Base-by-base conservation (phyloP, 2,888 invertebrate genomes). In the Polydrusus pterygomalis region DNA sequence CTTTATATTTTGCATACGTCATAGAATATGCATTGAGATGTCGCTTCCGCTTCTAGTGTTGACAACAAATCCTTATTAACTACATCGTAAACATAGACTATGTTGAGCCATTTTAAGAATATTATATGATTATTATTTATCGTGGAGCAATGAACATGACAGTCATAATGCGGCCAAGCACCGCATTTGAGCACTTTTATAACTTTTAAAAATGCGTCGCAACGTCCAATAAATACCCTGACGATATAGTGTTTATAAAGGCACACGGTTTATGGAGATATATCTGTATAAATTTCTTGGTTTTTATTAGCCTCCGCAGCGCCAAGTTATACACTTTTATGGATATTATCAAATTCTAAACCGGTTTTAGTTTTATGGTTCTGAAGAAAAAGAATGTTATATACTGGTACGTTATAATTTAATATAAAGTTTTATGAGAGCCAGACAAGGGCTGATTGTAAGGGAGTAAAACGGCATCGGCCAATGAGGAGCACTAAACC, bases 221-320 rank as follows among this genome's bases (percentile, higher is more conserved):
- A 38, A 40, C 64, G 70, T 64, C 74, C 56, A 70, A 69, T 74
- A 74, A 74, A 74, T 69, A 74, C 40, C 63, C n/a, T 56, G 18
- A 69, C 68, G 69, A 74, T 74, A 74, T 47, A 62, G 64, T 74
- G 74, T 74, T 74, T 74, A 74, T 69, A 74, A 74, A 74, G 70
- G 63, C 56, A 34, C 51, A 40, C 43, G 47, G 70, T 74, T 74
- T 70, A 63, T 62, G 74, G 69, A 62, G 54, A 74, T 51, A 64
- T 63, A 63, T 54, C 56, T 49, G 40, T 73, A 67, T 73, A 73
- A 73, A 73, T 73, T 73, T 73, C 45, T 38, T 18, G 60, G 20
- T 60, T 71, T n/a, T 73, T 73, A 73, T 73, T 73, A 67, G 60
- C 17, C 58, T 38, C 38, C 38, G 17, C 15, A 15, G 2, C 58